Percentiles rank a stretch among this genome's conserved stretches.
These are phyloP conservation scores for Apostichopus californicus DNA, from an alignment of 35 echinoderm and acorn worm genomes.

Conservation along the genomic window DNA sequence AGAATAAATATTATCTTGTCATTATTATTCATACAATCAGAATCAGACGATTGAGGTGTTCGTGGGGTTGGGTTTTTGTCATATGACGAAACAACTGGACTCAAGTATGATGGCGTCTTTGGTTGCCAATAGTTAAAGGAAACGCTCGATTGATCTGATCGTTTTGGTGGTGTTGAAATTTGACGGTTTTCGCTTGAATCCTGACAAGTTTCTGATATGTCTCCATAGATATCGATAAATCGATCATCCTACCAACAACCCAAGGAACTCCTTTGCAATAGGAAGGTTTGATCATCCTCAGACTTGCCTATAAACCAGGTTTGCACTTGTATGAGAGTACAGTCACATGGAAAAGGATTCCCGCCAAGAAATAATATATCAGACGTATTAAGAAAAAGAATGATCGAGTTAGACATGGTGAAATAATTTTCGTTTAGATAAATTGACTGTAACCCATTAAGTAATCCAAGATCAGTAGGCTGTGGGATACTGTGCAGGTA, in stretches of 20 bases:
- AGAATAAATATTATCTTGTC: not conserved
- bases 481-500: not conserved
- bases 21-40: not conserved
- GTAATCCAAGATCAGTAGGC: not conserved
- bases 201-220: not conserved
- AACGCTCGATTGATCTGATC: no score
- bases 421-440: not conserved
- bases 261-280: not conserved
- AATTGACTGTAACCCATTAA: not conserved
- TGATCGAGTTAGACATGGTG: not conserved
- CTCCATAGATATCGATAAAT: not conserved
- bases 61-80: not conserved
- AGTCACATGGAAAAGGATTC: conserved; percentile 16
- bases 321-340: not conserved
- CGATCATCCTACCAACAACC: not conserved
- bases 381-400: not conserved
- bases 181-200: not conserved
- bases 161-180: not conserved
- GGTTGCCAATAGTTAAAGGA: not conserved
- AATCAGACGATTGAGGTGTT: not conserved
- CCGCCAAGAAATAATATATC: not conserved
- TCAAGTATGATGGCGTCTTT: not conserved
- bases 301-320: not conserved
- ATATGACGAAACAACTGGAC: not conserved
- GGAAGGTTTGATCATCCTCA: not conserved